These are phyloP conservation scores for Heliocidaris erythrogramma DNA, from an alignment of 35 echinoderm and acorn worm species.

Conservation along the genomic window DNA sequence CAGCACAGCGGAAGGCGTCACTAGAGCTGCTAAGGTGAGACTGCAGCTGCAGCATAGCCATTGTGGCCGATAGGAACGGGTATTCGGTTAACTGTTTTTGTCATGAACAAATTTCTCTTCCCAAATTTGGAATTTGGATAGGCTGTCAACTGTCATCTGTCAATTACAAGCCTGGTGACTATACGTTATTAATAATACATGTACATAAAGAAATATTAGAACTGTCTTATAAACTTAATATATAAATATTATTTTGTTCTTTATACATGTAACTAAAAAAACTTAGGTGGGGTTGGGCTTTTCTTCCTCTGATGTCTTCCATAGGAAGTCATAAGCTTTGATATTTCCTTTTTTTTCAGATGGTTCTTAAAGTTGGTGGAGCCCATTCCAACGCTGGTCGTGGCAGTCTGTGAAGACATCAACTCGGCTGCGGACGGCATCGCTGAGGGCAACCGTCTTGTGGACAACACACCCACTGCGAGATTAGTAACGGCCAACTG, in stretches of 20 bases:
- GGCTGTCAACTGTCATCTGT: too few species aligned
- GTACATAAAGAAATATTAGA: too few species aligned
- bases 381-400: constrained; percentile 67
- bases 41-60: too few species aligned
- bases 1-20: constrained; percentile 80
- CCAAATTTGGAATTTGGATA: too few species aligned
- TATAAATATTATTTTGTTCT: too few species aligned
- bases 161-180: too few species aligned
- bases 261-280: too few species aligned
- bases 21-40: constrained; percentile 74
- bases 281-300: not conserved
- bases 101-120: too few species aligned
- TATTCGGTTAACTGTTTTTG: too few species aligned
- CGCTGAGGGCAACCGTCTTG: constrained; percentile 73
- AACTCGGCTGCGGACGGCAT: constrained; percentile 60
- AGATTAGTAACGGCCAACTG: constrained; percentile 70
- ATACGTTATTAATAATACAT: too few species aligned
- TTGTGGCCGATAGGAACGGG: too few species aligned
- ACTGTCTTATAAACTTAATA: too few species aligned
- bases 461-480: constrained; percentile 59
- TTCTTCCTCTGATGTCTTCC: not conserved
- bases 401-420: constrained; percentile 64
- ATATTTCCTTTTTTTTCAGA: constrained; percentile 14
- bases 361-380: constrained; percentile 59
- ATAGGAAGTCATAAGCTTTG: not conserved